Evolutionary conservation across 2,888 invertebrate species (phyloP), one percentile per base, ranked within the genome.

Genomic region (Thera obeliscata): DNA sequence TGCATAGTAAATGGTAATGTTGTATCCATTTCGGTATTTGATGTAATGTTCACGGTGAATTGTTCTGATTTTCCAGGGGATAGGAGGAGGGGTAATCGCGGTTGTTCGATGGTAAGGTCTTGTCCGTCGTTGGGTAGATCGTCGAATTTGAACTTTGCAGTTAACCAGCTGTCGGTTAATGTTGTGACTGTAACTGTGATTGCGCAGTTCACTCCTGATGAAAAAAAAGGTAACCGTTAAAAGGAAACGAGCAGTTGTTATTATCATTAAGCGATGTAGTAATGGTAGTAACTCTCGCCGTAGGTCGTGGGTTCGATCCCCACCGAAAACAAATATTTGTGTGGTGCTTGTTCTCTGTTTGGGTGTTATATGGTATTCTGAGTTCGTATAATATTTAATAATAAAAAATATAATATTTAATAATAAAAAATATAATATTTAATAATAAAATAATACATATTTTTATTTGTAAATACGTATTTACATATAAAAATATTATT

Each of bases 131-230:
- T 77, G 0, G 85, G 84, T 22, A 86, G 69, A 8, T 82, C 76
- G 22, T 85, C 79, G 61, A 92, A 89, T 50, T 86, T 80, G 3
- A 93, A 79, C 76, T 82, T 87, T 3, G 88, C 90, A 0, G 91
- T 89, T 36, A 93, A 68, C 92, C 93, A 93, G 64, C 82, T 91
- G 43, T 92, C 90, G 1, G 85, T 80, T 33, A 89, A 73, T 0
- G 87, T 88, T 36, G 87, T 88, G 1, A 93, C 80, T 33, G 83
- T 82, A 11, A 92, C 76, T 7, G 78, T 79, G 1, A 87, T 80
- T 0, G 84, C 71, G 52, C 83, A 83, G 66, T 78, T 84, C 1
- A 87, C 86, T 35, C 93, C 93, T 93, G 73, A 38, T 83, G 80
- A 56, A 33, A 66, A 38, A 33, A n/a, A 60, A 33, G 41, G 41